Base-by-base conservation (phyloP, 2,888 invertebrate species). In the Lasioglossum malachurum region DNA sequence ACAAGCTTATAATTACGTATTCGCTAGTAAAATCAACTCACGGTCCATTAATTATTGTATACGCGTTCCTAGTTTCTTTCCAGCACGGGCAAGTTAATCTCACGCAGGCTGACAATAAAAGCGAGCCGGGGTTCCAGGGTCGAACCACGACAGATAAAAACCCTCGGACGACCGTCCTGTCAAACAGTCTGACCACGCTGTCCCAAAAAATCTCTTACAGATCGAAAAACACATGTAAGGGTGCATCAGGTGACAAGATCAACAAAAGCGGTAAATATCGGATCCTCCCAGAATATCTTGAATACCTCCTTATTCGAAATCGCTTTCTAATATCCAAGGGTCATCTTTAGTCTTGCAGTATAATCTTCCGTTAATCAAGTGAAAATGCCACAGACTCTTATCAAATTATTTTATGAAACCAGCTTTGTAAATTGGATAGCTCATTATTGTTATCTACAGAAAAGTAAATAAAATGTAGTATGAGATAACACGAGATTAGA, bases 161-260 rank as follows among this genome's bases (percentile, higher is more conserved):
- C 60, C 71, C 46, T 71, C 89, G 83, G 75, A 77, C 90, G 78
- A 83, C 75, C 7, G 46, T 89, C 38, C 81, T 89, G 38, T 92
- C 93, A 35, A 93, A 89, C 83, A 94, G 92, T 80, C 80, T 92
- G 46, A 89, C 91, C 12, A 78, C 90, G 10, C 77, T 93, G 57
- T 83, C 87, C 38, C 87, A 87, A 19, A 85, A 87, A 74, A n/a
- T 87, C 57, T 83, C 71, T 72, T 83, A 85, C 35, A 86, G 88
- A 79, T 91, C 92, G 92, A 93, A 93, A 91, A 92, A 92, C 91
- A 87, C 88, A 80, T 87, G 81, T 84, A 92, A 91, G 91, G 94
- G 93, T 90, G 93, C 94, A 90, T 93, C 94, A 89, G 93, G 91
- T 49, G 93, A 94, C 83, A 93, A 92, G 83, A 88, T 88, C 57